Percentiles rank a stretch among this genome's conserved stretches.
Evolutionary conservation across 2,797 vertebrate genomes (phyloP).

Genomic region (Lagodon rhomboides): DNA sequence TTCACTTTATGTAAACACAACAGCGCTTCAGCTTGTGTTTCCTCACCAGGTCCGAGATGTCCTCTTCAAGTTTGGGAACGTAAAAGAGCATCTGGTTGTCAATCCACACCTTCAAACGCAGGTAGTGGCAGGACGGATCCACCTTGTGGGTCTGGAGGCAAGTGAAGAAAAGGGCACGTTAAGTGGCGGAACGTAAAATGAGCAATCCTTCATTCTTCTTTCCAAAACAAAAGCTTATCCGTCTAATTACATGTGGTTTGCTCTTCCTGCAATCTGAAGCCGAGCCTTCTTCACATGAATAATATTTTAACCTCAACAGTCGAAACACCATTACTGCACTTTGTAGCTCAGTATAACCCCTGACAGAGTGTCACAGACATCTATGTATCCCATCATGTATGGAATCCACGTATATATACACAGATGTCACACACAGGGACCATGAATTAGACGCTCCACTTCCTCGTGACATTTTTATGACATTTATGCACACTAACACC

Average conservation of each 20-base stretch:
- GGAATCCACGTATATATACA: slow-evolving; percentile 11
- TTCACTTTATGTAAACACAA: background rate
- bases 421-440: slow-evolving; percentile 22
- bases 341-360: slow-evolving; percentile 2
- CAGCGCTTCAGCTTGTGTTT: slow-evolving; percentile 11
- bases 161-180: background rate
- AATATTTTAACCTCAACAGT: slow-evolving; percentile 1
- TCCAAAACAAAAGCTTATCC: slow-evolving; percentile 2
- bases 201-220: background rate
- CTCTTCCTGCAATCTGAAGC: background rate
- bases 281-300: background rate
- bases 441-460: slow-evolving; percentile 57
- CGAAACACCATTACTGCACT: background rate
- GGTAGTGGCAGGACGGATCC: slow-evolving; percentile 89
- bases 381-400: slow-evolving; percentile 21
- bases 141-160: slow-evolving; percentile 87
- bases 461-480: slow-evolving; percentile 50
- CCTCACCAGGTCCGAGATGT: slow-evolving; percentile 95
- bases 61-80: slow-evolving; percentile 92
- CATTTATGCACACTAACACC: slow-evolving; percentile 16
- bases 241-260: slow-evolving; percentile 4
- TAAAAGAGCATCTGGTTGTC: slow-evolving; percentile 89
- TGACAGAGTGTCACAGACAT: slow-evolving; percentile 16
- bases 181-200: background rate
- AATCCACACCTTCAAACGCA: slow-evolving; percentile 91